These are phyloP conservation scores for Glyphotaelius pellucidus DNA, from an alignment of 2,888 invertebrate species.

Conservation along the genomic window DNA sequence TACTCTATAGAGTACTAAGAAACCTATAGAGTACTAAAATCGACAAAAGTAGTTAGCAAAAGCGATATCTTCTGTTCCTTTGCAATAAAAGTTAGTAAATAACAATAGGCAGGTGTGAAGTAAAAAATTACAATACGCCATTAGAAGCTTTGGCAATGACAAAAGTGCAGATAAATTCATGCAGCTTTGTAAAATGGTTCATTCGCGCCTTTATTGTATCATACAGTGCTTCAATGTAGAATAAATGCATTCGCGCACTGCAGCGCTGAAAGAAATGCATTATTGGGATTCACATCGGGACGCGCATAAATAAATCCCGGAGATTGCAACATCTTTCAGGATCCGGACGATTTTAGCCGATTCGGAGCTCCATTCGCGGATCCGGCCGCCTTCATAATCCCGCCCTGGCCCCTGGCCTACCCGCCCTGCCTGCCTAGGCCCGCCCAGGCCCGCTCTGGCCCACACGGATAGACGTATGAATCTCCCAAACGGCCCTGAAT, in stretches of 20 bases:
- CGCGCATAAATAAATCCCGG: conserved; percentile 62
- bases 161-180: neutral
- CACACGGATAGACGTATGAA: conserved; percentile 60
- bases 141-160: neutral
- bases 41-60: neutral
- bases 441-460: neutral
- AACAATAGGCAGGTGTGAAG: neutral
- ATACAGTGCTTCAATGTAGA: neutral
- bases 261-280: conserved; percentile 63
- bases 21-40: neutral
- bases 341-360: conserved; percentile 52
- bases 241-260: conserved; percentile 39
- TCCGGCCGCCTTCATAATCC: conserved; percentile 55
- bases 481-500: conserved; percentile 58
- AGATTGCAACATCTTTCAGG: conserved; percentile 52
- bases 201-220: conserved; percentile 28
- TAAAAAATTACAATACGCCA: neutral
- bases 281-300: conserved; percentile 62
- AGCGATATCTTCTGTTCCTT: too few species aligned
- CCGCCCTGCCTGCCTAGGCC: neutral
- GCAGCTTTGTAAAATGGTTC: conserved; percentile 3
- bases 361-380: conserved; percentile 47
- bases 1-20: neutral
- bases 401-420: conserved; percentile 3
- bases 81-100: neutral